Evolutionary conservation across 2,888 invertebrate genomes (phyloP).

Genomic region (Diabrotica balteata): DNA sequence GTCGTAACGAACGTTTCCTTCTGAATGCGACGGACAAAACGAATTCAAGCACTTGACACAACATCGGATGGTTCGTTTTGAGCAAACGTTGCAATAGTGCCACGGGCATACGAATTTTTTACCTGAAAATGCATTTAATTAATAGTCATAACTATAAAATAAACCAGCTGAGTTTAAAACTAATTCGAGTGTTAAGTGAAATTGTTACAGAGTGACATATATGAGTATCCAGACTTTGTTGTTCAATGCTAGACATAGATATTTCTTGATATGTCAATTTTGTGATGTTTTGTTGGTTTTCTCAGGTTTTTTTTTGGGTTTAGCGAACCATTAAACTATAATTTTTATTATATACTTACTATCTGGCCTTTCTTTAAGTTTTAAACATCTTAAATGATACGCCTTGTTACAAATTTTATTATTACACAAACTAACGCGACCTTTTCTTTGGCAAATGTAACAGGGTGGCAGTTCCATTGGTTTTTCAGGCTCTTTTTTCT

Average conservation of each 20-base stretch:
- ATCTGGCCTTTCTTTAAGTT: conserved; percentile 51
- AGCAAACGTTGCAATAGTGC: conserved; percentile 58
- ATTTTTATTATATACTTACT: conserved; percentile 42
- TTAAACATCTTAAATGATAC: conserved; percentile 56
- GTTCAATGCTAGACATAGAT: too few relatives aligned
- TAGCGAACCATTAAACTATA: not conserved
- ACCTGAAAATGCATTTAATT: conserved; percentile 31
- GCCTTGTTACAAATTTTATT: conserved; percentile 56
- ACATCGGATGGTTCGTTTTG: conserved; percentile 56
- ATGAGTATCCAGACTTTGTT: too few relatives aligned
- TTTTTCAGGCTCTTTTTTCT: conserved; percentile 39
- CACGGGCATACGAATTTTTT: conserved; percentile 58
- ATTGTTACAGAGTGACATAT: too few relatives aligned
- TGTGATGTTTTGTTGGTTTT: too few relatives aligned
- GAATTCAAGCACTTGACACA: conserved; percentile 58
- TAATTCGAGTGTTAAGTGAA: too few relatives aligned
- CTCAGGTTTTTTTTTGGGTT: too few relatives aligned
- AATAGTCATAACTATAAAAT: too few relatives aligned
- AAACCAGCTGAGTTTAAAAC: too few relatives aligned
- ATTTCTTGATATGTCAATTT: too few relatives aligned
- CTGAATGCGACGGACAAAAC: conserved; percentile 57
- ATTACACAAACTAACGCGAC: conserved; percentile 49
- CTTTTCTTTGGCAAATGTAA: conserved; percentile 53
- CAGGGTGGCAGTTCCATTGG: conserved; percentile 45
- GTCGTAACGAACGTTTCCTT: conserved; percentile 56